Evolutionary conservation across 2,113 vertebrate genomes (phyloP).

Genomic region (Crotalus helleri): DNA sequence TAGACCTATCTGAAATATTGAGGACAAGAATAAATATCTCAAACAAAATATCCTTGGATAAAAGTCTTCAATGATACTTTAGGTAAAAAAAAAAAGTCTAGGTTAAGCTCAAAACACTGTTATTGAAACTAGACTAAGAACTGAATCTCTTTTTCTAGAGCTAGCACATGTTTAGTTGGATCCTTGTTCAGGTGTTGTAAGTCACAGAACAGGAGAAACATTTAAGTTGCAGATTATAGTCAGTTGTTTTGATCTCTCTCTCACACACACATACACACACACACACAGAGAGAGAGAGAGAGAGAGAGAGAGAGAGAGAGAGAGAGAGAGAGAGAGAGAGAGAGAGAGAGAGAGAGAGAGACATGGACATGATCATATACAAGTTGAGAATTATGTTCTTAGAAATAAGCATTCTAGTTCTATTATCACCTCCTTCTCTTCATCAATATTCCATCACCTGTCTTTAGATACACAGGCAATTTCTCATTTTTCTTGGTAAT

Average conservation of each 20-base stretch:
- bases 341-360: too few relatives aligned
- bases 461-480: neutral
- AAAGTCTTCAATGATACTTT: constrained; percentile 43
- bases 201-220: neutral
- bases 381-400: neutral
- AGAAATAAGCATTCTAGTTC: neutral
- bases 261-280: neutral
- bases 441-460: neutral
- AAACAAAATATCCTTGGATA: neutral
- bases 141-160: neutral
- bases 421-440: neutral
- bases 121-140: neutral
- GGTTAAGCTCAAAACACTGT: neutral
- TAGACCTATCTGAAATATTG: neutral
- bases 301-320: too few relatives aligned
- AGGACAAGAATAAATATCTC: neutral
- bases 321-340: too few relatives aligned
- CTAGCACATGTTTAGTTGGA: neutral
- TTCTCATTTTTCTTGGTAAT: neutral
- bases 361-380: neutral
- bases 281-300: neutral
- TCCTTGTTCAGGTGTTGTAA: neutral
- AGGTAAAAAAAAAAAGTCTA: neutral
- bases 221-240: neutral
- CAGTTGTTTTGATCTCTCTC: neutral